Percentiles rank a stretch among this genome's conserved stretches.
These are phyloP conservation scores for Neuroterus valhalla DNA, from an alignment of 1,140 invertebrate genomes.

Conservation along the genomic window DNA sequence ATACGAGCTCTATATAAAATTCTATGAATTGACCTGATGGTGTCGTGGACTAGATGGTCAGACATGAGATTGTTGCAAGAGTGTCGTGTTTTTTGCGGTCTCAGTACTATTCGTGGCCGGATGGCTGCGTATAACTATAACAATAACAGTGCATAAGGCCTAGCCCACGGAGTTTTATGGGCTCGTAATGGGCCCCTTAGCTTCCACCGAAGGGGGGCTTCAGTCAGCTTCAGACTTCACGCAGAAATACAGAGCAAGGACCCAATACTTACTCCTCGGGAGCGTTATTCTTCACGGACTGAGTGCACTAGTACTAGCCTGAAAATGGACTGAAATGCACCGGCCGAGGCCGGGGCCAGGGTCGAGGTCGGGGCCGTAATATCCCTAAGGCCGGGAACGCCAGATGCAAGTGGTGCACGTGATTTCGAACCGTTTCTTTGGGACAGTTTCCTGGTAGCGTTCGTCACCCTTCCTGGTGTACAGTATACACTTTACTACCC, in stretches of 20 bases:
- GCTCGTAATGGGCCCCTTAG: conserved; percentile 70
- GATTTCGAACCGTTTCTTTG: conserved; percentile 33
- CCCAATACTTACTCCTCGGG: conserved; percentile 42
- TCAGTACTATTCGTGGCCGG: conserved; percentile 35
- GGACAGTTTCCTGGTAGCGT: conserved; percentile 56
- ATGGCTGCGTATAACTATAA: conserved; percentile 54
- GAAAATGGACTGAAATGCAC: not conserved
- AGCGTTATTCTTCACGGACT: conserved; percentile 12
- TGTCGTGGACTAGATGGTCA: conserved; percentile 62
- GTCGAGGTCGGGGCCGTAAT: conserved; percentile 21
- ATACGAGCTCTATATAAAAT: too few relatives aligned
- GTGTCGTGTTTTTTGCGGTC: conserved; percentile 38
- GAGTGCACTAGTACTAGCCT: not conserved
- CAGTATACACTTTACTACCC: not conserved
- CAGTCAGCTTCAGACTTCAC: conserved; percentile 3
- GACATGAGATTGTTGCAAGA: conserved; percentile 54
- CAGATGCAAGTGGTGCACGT: conserved; percentile 46
- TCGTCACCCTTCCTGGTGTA: conserved; percentile 41
- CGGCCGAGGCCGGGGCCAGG: too few relatives aligned
- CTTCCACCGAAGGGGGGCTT: conserved; percentile 50
- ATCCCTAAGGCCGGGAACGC: conserved; percentile 35
- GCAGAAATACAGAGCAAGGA: conserved; percentile 54
- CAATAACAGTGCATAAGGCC: conserved; percentile 59
- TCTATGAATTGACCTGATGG: conserved; percentile 42
- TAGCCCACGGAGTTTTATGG: conserved; percentile 68